Evolutionary conservation across 2,797 vertebrate genomes (phyloP).

Genomic region (Lepilemur septentrionalis): DNA sequence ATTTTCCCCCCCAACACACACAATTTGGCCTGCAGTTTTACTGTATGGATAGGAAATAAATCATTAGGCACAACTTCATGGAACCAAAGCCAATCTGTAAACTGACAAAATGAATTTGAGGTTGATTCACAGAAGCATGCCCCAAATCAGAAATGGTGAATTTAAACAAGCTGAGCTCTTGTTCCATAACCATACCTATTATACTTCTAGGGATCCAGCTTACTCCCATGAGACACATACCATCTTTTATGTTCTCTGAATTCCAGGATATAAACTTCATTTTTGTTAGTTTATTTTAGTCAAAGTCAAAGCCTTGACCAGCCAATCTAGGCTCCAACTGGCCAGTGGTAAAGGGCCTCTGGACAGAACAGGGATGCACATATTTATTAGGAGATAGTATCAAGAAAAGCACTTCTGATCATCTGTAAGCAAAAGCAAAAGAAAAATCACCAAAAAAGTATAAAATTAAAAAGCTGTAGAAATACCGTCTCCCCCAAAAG

Average conservation of each 20-base stretch:
- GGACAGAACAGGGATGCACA: background rate
- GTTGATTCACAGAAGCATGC: background rate
- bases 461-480: background rate
- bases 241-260: background rate
- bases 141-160: constrained; percentile 19
- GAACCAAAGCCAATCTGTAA: background rate
- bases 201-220: background rate
- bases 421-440: background rate
- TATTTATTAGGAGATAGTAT: constrained; percentile 25
- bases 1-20: background rate
- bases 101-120: constrained; percentile 5
- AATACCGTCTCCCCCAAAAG: background rate
- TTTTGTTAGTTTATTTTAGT: constrained; percentile 8
- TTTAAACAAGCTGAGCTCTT: background rate
- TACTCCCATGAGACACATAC: background rate
- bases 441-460: background rate
- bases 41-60: background rate
- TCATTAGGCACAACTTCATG: background rate
- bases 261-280: background rate
- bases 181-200: background rate
- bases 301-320: background rate
- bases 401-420: constrained; percentile 11
- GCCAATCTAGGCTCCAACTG: background rate
- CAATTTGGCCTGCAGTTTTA: constrained; percentile 11
- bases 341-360: background rate